Conservation (phyloP, 1,140 invertebrate genomes). For the Megalopta genalis region DNA sequence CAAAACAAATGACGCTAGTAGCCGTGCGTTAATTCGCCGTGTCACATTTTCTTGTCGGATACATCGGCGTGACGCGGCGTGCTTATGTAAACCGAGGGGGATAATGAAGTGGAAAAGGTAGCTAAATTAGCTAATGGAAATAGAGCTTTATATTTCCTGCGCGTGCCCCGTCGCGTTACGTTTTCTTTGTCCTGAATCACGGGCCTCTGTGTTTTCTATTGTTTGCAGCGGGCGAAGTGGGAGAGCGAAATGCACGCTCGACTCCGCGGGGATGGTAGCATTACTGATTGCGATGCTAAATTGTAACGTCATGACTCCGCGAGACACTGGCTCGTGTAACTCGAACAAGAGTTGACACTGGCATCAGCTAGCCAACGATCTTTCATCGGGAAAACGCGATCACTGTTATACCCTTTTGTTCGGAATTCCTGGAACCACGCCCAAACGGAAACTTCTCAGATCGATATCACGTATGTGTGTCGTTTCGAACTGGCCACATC, state of each 20-base stretch:
- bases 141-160: too few relatives aligned
- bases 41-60: too few relatives aligned
- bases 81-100: too few relatives aligned
- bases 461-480: slow-evolving; percentile 58
- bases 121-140: too few relatives aligned
- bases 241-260: background rate
- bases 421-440: slow-evolving; percentile 51
- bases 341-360: background rate
- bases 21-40: too few relatives aligned
- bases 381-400: background rate
- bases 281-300: background rate
- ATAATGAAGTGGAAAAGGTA: too few relatives aligned
- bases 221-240: too few relatives aligned
- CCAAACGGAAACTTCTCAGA: slow-evolving; percentile 60
- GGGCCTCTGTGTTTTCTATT: too few relatives aligned
- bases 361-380: background rate
- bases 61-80: too few relatives aligned
- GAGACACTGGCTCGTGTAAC: background rate
- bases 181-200: too few relatives aligned
- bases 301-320: background rate
- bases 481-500: slow-evolving; percentile 13
- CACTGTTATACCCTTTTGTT: slow-evolving; percentile 46
- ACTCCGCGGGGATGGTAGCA: background rate
- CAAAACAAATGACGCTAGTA: too few relatives aligned
- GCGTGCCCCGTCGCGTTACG: too few relatives aligned